These are phyloP conservation scores for Himalopsyche anomala DNA, from an alignment of 2,888 invertebrate genomes.

Conservation along the genomic window DNA sequence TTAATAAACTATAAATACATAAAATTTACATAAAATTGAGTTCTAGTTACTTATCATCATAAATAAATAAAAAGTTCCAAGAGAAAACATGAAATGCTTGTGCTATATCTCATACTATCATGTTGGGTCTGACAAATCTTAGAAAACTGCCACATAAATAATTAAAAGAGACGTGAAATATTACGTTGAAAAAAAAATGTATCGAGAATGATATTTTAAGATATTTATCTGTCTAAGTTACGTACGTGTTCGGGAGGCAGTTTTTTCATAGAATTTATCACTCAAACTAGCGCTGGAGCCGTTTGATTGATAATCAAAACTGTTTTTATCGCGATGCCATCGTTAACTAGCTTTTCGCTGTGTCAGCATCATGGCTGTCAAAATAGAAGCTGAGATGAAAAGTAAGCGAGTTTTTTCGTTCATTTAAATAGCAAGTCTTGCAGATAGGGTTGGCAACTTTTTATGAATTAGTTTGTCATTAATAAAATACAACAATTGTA, in stretches of 20 bases:
- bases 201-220: slow-evolving; percentile 7
- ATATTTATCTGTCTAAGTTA: slow-evolving; percentile 6
- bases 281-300: slow-evolving; percentile 19
- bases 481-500: too few species aligned
- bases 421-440: background rate
- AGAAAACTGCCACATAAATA: background rate
- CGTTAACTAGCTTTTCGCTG: slow-evolving; percentile 26
- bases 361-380: slow-evolving; percentile 30
- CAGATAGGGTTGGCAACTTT: background rate
- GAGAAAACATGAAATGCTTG: too few species aligned
- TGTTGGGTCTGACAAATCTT: slow-evolving; percentile 14
- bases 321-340: slow-evolving; percentile 26
- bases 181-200: background rate
- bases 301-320: slow-evolving; percentile 26
- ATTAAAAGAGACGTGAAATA: slow-evolving; percentile 17
- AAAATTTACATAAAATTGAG: too few species aligned
- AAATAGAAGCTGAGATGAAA: slow-evolving; percentile 24
- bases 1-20: too few species aligned
- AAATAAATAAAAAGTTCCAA: too few species aligned
- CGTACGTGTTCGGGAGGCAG: slow-evolving; percentile 8
- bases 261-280: slow-evolving; percentile 31
- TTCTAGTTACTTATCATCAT: too few species aligned
- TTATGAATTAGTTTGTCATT: background rate
- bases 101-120: background rate
- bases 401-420: background rate